Conservation (phyloP, 2,888 invertebrate genomes). For the Hydropsyche betteni region DNA sequence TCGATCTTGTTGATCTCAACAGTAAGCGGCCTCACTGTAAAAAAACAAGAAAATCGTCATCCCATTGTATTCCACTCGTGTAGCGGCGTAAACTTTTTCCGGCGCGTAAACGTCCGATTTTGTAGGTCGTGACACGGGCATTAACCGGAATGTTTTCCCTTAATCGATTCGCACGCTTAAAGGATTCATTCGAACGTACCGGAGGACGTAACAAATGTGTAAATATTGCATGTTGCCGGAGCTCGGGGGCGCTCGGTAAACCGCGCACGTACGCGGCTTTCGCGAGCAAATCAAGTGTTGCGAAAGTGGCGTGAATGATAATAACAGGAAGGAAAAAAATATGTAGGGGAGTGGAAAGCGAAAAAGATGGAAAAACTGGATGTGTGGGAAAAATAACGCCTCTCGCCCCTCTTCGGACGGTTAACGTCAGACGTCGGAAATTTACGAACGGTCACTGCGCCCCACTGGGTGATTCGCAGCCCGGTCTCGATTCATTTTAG, state of each 20-base stretch:
- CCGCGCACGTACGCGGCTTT: conserved; percentile 31
- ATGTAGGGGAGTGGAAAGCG: not conserved
- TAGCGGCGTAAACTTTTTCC: not conserved
- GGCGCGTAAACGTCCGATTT: conserved; percentile 4
- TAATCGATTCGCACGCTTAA: conserved; percentile 37
- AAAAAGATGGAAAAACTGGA: conserved; percentile 12
- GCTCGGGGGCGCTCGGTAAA: not conserved
- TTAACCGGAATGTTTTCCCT: conserved; percentile 41
- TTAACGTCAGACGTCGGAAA: conserved; percentile 2
- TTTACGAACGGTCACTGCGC: conserved; percentile 23
- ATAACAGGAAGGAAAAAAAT: conserved; percentile 8
- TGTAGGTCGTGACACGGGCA: conserved; percentile 11
- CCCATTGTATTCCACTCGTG: not conserved
- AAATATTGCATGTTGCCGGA: conserved; percentile 27
- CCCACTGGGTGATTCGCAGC: not conserved
- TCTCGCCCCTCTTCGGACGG: not conserved
- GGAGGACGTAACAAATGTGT: conserved; percentile 35
- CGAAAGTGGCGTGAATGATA: conserved; percentile 38
- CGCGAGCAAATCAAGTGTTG: conserved; percentile 34
- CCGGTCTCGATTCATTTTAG: not conserved
- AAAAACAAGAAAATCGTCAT: conserved; percentile 4
- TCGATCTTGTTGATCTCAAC: conserved; percentile 78
- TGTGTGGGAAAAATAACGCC: not conserved
- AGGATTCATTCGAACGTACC: conserved; percentile 11
- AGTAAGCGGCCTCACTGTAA: conserved; percentile 82